phyloP scores from a whole-genome alignment of 2,888 invertebrate species.

The Cyaniris semiargus region DNA sequence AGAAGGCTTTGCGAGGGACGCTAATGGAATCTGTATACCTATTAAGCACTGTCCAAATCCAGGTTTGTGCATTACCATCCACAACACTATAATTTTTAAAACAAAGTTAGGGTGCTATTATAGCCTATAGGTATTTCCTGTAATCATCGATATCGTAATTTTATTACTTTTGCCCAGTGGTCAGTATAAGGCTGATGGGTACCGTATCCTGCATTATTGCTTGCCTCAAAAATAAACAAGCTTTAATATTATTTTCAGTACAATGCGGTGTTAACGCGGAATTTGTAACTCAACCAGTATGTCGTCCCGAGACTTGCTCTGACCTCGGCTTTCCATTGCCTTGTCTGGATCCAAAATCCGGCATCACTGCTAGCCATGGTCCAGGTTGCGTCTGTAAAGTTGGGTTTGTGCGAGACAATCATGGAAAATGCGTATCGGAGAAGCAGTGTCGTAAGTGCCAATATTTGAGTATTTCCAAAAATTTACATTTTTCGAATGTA shows the following conservation, averaged over 20 bases:
- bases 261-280: conserved; percentile 22
- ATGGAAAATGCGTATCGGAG: conserved; percentile 12
- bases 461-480: neutral
- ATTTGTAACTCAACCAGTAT: conserved; percentile 42
- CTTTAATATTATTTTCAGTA: neutral
- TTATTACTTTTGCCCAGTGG: too few species aligned
- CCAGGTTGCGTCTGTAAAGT: conserved; percentile 26
- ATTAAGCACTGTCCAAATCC: conserved; percentile 43
- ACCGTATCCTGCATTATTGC: too few species aligned
- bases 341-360: neutral
- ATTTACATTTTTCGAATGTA: too few species aligned
- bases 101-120: too few species aligned
- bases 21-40: conserved; percentile 43
- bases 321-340: conserved; percentile 7
- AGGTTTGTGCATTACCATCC: conserved; percentile 39
- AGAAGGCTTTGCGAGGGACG: conserved; percentile 40
- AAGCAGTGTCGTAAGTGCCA: conserved; percentile 25
- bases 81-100: too few species aligned
- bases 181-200: too few species aligned
- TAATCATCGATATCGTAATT: too few species aligned
- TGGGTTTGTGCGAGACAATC: conserved; percentile 23
- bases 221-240: too few species aligned
- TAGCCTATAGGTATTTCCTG: too few species aligned
- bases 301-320: conserved; percentile 42
- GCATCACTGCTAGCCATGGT: neutral